These are phyloP conservation scores for Florisuga fusca DNA, from an alignment of 2,797 vertebrate genomes.

Conservation along the genomic window DNA sequence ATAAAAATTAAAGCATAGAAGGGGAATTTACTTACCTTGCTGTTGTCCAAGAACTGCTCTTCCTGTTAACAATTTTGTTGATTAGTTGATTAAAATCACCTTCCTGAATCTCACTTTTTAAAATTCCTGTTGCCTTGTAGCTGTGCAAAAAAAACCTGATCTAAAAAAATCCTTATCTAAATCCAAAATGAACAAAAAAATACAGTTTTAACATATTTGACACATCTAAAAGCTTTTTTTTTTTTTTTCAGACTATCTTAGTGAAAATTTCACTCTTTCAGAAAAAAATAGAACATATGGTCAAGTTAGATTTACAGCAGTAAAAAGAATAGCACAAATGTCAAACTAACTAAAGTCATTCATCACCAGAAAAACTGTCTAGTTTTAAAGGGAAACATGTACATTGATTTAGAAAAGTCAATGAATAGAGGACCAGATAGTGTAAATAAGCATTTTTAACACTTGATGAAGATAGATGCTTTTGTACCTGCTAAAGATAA, in stretches of 20 bases:
- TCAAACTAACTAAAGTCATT: not conserved
- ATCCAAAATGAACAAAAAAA: not conserved
- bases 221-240: not conserved
- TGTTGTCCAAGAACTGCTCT: not conserved
- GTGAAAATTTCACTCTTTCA: not conserved
- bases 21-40: not conserved
- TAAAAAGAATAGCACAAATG: not conserved
- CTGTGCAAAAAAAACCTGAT: not conserved
- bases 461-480: not conserved
- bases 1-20: not conserved
- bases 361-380: not conserved
- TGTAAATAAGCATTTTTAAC: not conserved
- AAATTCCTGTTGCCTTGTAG: not conserved
- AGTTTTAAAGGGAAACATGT: not conserved
- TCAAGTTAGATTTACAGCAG: not conserved
- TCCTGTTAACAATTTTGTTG: slow-evolving; percentile 19
- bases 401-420: not conserved
- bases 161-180: not conserved
- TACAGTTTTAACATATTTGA: not conserved
- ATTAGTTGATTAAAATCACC: slow-evolving; percentile 26
- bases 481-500: not conserved
- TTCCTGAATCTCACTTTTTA: not conserved
- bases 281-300: not conserved
- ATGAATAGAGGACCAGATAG: not conserved
- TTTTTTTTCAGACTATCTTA: not conserved